Conservation (phyloP, 37 sponge, comb jelly and placozoan species). For the Beroe forskalii region DNA sequence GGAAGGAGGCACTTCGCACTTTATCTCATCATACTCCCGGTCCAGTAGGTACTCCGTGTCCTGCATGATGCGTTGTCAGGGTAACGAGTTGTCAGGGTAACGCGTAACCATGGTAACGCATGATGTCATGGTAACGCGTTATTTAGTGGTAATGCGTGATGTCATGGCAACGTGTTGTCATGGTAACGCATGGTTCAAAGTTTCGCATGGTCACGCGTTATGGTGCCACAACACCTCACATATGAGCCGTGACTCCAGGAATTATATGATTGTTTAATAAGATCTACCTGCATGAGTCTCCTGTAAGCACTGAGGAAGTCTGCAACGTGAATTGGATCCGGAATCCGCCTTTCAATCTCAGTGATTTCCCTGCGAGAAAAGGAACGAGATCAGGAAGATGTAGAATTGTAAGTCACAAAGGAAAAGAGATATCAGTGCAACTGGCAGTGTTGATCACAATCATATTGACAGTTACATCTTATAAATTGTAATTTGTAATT, state of each 20-base stretch:
- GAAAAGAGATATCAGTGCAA: too few relatives aligned
- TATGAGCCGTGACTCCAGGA: too few relatives aligned
- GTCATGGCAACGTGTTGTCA: background rate
- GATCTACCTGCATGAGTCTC: slow-evolving; percentile 46
- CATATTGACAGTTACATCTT: too few relatives aligned
- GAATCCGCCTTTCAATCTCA: background rate
- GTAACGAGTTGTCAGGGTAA: background rate
- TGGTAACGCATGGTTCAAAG: background rate
- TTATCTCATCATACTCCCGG: slow-evolving; percentile 50
- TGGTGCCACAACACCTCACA: too few relatives aligned
- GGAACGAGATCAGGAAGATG: too few relatives aligned
- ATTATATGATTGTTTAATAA: background rate
- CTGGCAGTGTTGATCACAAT: too few relatives aligned
- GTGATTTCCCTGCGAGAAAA: slow-evolving; percentile 36
- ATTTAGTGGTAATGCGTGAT: too few relatives aligned
- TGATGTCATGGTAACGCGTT: too few relatives aligned
- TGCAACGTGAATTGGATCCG: slow-evolving; percentile 53
- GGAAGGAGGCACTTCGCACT: background rate
- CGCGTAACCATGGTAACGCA: background rate
- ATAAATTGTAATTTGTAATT: too few relatives aligned
- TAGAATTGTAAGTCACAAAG: too few relatives aligned
- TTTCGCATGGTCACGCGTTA: too few relatives aligned
- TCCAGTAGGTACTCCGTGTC: slow-evolving; percentile 35
- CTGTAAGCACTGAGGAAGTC: slow-evolving; percentile 33
- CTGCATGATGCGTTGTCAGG: background rate